Evolutionary conservation across 2,888 invertebrate species (phyloP), one percentile per base, ranked within the genome.

Genomic region (Rhagophthalmus giganteus): DNA sequence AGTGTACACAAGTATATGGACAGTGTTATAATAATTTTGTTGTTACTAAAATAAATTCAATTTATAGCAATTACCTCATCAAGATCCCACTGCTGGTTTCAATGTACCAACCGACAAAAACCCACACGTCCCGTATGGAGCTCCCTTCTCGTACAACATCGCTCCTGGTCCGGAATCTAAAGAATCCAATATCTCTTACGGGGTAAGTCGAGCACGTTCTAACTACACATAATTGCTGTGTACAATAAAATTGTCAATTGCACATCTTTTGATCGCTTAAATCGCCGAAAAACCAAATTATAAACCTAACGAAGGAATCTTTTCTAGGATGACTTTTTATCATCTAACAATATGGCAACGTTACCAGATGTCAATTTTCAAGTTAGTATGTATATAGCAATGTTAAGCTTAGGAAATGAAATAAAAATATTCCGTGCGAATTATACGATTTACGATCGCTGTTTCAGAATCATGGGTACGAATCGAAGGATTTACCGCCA

Each of bases 401-500:
- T 20, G 20, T 7, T 20, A 5, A 20, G 3, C 20, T 20, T 20
- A 20, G 7, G 3, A 5, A 20, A 3, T n/a, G n/a, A n/a, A n/a
- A n/a, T n/a, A n/a, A n/a, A n/a, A n/a, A n/a, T n/a, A n/a, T n/a
- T n/a, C n/a, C n/a, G n/a, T n/a, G n/a, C 62, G 45, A 65, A 70
- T 30, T 30, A 11, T 30, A n/a, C n/a, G n/a, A n/a, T n/a, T n/a
- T n/a, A n/a, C n/a, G n/a, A n/a, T n/a, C n/a, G n/a, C n/a, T n/a
- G n/a, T 15, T 32, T 14, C 32, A 20, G 20, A 7, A 20, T 20
- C 3, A 20, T 5, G 20, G 7, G 20, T 7, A 20, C 5, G n/a
- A 9, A 8, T 88, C 89, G 2, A 89, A 89, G 68, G 90, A 90
- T 2, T 82, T 86, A 62, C 90, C 90, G 1, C 81, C 85, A 1